phyloP scores from a whole-genome alignment of 2,113 vertebrate genomes.

The Xenopus borealis region DNA sequence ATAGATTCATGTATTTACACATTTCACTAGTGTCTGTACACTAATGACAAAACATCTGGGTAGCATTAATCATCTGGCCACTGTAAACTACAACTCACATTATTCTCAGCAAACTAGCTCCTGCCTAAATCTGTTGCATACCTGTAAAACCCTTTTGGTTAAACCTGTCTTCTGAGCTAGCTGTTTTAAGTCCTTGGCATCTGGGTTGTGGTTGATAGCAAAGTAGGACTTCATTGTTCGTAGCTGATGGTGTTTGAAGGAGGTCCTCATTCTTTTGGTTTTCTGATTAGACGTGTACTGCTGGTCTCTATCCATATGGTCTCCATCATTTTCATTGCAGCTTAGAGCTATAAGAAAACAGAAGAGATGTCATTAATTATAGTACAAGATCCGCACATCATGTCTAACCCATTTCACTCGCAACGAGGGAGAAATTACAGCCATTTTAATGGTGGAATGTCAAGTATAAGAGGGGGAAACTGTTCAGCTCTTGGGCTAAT shows the following conservation, averaged over 20 bases:
- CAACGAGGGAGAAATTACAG: neutral
- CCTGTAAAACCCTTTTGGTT: conserved; percentile 97
- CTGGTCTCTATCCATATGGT: conserved; percentile 94
- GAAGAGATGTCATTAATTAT: conserved; percentile 40
- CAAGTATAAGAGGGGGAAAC: neutral
- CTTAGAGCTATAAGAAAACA: conserved; percentile 77
- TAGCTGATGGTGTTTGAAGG: conserved; percentile 98
- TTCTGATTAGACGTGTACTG: conserved; percentile 96
- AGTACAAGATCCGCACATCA: neutral
- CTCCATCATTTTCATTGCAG: conserved; percentile 94
- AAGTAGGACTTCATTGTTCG: conserved; percentile 99
- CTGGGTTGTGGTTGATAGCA: conserved; percentile 98
- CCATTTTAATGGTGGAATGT: neutral
- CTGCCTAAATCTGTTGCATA: conserved; percentile 56
- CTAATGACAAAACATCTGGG: too few relatives aligned
- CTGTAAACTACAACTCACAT: neutral
- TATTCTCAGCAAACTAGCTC: neutral
- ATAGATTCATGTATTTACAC: too few relatives aligned
- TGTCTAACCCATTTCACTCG: neutral
- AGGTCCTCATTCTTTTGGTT: conserved; percentile 97
- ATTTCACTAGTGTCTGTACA: too few relatives aligned
- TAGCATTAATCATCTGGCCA: too few relatives aligned
- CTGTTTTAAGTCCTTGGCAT: conserved; percentile 99
- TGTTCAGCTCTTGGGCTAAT: neutral
- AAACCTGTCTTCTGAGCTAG: conserved; percentile 97